Evolutionary conservation across 2,888 invertebrate species (phyloP), one percentile per base, ranked within the genome.

Genomic region (Amiota minor): DNA sequence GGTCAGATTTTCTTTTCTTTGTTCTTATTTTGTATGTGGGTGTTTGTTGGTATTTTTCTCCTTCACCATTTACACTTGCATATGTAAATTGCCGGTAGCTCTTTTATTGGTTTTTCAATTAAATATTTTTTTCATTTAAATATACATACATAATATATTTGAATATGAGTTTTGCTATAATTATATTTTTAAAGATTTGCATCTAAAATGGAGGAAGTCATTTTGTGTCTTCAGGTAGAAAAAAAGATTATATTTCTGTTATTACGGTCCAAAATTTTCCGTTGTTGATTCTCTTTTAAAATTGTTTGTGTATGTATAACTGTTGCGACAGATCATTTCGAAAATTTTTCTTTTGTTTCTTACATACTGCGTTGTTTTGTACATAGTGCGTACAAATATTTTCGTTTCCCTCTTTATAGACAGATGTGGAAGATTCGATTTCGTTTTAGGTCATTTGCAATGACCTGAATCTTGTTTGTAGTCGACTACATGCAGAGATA

Each of bases 21-120:
- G 59, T 69, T 72, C 18, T 45, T 16, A 47, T 56, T 53, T 65
- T 64, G 46, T 55, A 18, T 55, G 47, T 77, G 61, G 75, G 70
- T 50, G 55, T 53, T 47, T 70, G 53, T n/a, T 46, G 69, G 16
- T 64, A 14, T 11, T 46, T 64, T 9, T 64, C 3, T 20, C 2
- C 46, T 9, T 45, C 46, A 23, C 46, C 64, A 9, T 16, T 53
- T 16, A 6, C 35, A 53, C 16, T 53, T 53, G 14, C 12, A 53
- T 53, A 16, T 53, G 12, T n/a, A 53, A 2, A 16, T 53, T 53
- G 53, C 53, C 53, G 53, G 53, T 53, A 35, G 35, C 35, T 18
- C 45, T 62, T n/a, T 45, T 62, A 62, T 45, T 62, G 45, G n/a
- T 23, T 62, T 62, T 45, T 62, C 62, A 46, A 62, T 59, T 20